Conservation (phyloP, 2,113 vertebrate species). For the Uria lomvia region DNA sequence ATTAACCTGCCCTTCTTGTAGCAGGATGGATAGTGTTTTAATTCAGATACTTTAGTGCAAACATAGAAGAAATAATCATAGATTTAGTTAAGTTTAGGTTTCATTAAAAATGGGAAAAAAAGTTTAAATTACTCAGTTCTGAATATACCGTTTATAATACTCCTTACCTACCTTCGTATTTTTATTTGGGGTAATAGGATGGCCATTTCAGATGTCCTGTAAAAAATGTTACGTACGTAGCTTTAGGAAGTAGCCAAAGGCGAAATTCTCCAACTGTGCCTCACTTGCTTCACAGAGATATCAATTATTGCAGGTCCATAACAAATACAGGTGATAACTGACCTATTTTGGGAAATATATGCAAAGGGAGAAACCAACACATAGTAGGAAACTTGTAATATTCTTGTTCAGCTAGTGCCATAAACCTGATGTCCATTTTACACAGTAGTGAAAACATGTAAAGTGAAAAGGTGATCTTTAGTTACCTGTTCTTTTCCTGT, state of each 20-base stretch:
- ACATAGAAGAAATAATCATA: background rate
- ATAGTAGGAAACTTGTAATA: background rate
- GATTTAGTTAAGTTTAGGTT: background rate
- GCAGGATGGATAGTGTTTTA: background rate
- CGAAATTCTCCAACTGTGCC: background rate
- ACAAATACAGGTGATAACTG: background rate
- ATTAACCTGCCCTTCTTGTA: background rate
- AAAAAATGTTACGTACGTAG: background rate
- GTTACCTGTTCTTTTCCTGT: background rate
- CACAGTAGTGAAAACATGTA: background rate
- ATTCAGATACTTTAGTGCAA: background rate
- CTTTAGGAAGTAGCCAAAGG: background rate
- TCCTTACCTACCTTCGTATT: background rate
- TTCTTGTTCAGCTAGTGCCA: background rate
- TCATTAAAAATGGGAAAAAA: background rate
- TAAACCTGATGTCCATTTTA: background rate
- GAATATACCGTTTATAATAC: background rate
- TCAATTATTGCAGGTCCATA: background rate
- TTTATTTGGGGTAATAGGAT: background rate
- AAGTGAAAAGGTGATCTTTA: background rate
- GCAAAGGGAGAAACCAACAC: background rate
- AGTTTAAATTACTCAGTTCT: background rate
- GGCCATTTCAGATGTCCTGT: background rate
- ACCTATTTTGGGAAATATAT: background rate
- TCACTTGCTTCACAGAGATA: background rate